phyloP scores from a whole-genome alignment of 2,888 invertebrate genomes.

The Caenorhabditis sulstoni region DNA sequence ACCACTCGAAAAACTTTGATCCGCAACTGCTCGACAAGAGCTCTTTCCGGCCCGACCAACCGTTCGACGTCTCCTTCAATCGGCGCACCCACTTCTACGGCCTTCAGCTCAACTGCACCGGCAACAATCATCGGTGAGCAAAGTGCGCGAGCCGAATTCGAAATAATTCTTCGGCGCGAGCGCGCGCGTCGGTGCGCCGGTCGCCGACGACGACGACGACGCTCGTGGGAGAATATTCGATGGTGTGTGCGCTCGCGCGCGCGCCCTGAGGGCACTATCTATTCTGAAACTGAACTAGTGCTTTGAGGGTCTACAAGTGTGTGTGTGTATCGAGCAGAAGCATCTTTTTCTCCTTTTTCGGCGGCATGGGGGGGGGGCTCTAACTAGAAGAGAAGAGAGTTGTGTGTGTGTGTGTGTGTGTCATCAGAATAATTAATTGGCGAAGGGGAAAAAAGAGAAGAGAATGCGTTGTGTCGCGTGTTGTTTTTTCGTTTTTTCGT shows the following conservation, averaged over 20 bases:
- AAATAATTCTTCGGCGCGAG: neutral
- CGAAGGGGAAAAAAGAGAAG: neutral
- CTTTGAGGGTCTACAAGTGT: no score
- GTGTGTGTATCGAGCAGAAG: no score
- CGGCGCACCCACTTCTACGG: conserved; percentile 55
- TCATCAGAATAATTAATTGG: conserved; percentile 27
- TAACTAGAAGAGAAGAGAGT: neutral
- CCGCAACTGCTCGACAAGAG: conserved; percentile 46
- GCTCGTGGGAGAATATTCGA: neutral
- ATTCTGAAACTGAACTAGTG: no score
- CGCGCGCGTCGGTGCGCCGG: no score
- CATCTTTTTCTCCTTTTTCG: no score
- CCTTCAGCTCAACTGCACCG: conserved; percentile 48
- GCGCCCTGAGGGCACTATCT: no score
- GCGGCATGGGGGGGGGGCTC: neutral
- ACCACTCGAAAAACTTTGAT: conserved; percentile 61
- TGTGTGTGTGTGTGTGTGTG: conserved; percentile 6
- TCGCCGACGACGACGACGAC: no score
- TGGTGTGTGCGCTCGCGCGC: neutral
- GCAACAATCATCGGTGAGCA: conserved; percentile 43
- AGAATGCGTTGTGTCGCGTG: no score
- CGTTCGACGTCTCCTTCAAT: conserved; percentile 42
- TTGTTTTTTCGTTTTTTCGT: no score
- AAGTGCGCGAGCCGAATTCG: neutral
- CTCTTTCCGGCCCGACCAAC: conserved; percentile 38